A percentile compares a stretch with the other conserved stretches of the same genome.
Evolutionary conservation across 2,113 vertebrate genomes (phyloP).

Genomic region (Podarcis cretensis): DNA sequence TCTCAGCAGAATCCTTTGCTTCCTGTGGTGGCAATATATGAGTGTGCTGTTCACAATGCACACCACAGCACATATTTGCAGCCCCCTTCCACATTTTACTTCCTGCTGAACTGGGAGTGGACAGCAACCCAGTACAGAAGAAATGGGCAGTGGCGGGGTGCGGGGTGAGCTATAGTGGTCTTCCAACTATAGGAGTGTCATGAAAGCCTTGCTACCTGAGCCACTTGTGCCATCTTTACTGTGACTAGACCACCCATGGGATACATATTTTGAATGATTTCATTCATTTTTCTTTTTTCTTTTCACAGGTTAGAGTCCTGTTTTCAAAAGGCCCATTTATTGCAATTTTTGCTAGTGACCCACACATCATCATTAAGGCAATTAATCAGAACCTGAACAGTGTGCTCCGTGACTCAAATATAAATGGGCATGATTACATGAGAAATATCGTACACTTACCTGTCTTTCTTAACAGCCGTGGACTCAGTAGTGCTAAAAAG

Average conservation of each 20-base stretch:
- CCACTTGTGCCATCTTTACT: not conserved
- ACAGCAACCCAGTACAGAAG: too few species aligned
- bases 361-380: constrained; percentile 98
- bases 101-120: not conserved
- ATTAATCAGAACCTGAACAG: constrained; percentile 99
- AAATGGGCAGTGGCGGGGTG: too few species aligned
- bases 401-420: constrained; percentile 97
- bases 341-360: constrained; percentile 97
- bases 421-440: constrained; percentile 99
- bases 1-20: not conserved
- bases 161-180: not conserved
- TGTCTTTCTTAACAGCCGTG: constrained; percentile 96
- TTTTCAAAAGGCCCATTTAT: constrained; percentile 99
- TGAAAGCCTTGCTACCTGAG: not conserved
- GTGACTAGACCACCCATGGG: not conserved
- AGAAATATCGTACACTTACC: constrained; percentile 97
- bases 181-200: not conserved
- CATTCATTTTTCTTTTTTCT: constrained; percentile 37
- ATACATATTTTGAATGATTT: not conserved
- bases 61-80: not conserved
- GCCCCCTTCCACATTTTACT: not conserved
- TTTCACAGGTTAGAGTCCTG: constrained; percentile 88
- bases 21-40: not conserved
- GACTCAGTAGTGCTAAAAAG: constrained; percentile 88
- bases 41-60: not conserved